Percentiles rank a stretch among this genome's conserved stretches.
Conservation (phyloP, 2,797 vertebrate genomes). For the Todus mexicanus region DNA sequence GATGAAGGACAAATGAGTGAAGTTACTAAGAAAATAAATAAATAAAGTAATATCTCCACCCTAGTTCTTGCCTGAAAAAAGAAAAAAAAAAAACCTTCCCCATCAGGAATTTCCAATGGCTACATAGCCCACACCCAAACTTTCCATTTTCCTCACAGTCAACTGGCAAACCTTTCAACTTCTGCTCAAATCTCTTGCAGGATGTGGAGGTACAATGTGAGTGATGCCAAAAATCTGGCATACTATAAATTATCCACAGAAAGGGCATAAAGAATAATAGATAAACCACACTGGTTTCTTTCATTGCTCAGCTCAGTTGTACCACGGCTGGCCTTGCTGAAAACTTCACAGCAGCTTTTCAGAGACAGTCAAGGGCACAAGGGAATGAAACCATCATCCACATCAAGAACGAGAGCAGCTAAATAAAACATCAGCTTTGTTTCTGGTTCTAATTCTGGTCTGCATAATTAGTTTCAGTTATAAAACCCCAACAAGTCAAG, state of each 20-base stretch:
- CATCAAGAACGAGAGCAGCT: not conserved
- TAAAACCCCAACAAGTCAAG: not conserved
- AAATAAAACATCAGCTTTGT: not conserved
- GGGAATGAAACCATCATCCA: not conserved
- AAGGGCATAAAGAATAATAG: not conserved
- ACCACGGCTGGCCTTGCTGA: not conserved
- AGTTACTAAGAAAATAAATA: not conserved
- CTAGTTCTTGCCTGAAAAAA: not conserved
- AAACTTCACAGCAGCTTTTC: not conserved
- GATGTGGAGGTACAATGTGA: too few species aligned
- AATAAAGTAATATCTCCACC: not conserved
- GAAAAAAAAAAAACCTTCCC: rapidly evolving
- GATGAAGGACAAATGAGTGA: not conserved
- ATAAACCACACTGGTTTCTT: not conserved
- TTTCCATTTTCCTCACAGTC: not conserved
- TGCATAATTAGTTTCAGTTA: not conserved
- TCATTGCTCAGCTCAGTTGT: not conserved
- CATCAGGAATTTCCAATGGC: not conserved
- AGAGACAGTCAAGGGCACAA: not conserved
- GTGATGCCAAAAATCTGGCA: too few species aligned
- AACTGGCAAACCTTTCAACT: not conserved
- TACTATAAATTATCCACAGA: not conserved
- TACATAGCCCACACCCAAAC: not conserved
- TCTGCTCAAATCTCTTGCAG: too few species aligned
- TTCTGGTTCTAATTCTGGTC: not conserved